These are phyloP conservation scores for Bedellia somnulentella DNA, from an alignment of 2,888 invertebrate genomes.

Conservation along the genomic window DNA sequence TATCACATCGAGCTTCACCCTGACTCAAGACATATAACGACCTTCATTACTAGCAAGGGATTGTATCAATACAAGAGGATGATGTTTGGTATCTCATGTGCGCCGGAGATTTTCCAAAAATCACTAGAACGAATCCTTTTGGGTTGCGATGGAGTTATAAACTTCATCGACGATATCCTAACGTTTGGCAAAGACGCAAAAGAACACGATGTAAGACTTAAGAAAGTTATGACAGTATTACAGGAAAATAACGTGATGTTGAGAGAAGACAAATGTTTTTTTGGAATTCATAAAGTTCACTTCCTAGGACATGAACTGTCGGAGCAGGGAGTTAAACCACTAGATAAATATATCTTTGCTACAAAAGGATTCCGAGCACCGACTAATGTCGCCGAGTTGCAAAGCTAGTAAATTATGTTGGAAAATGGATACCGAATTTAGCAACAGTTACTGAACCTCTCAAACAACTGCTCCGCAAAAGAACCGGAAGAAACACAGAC, in stretches of 20 bases:
- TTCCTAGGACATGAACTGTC: too few species aligned
- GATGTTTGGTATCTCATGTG: conserved; percentile 19
- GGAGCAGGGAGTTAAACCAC: conserved; percentile 11
- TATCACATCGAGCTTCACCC: conserved; percentile 23
- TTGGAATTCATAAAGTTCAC: too few species aligned
- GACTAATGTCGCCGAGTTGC: conserved; percentile 12
- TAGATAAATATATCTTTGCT: conserved; percentile 11
- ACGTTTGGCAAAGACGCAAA: conserved; percentile 5
- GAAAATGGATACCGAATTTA: conserved; percentile 14
- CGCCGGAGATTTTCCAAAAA: conserved; percentile 6
- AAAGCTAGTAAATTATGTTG: conserved; percentile 15
- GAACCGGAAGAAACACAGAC: conserved; percentile 7
- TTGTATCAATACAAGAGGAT: conserved; percentile 17
- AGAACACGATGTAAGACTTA: conserved; percentile 3
- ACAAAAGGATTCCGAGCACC: conserved; percentile 11
- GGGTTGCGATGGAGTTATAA: conserved; percentile 3
- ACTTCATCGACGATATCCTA: conserved; percentile 16
- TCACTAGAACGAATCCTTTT: conserved; percentile 11
- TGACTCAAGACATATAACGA: conserved; percentile 20
- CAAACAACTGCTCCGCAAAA: background rate
- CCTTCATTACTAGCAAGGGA: conserved; percentile 14
- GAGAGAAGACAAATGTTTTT: too few species aligned
- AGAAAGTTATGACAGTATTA: background rate
- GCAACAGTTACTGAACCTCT: conserved; percentile 14
- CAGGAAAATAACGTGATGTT: conserved; percentile 2